These are phyloP conservation scores for Athetis lepigone DNA, from an alignment of 2,888 invertebrate species.

Conservation along the genomic window DNA sequence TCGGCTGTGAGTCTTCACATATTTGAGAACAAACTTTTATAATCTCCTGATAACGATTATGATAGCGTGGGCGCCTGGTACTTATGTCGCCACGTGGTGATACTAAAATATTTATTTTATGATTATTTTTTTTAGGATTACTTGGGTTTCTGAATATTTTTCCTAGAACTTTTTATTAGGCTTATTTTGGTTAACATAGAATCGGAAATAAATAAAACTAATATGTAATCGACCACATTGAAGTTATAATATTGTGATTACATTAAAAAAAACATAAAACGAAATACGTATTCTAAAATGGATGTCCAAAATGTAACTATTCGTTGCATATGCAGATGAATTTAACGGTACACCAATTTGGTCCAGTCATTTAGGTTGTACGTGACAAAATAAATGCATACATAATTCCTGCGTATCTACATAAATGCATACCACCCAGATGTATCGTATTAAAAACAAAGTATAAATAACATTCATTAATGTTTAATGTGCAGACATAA, in stretches of 20 bases:
- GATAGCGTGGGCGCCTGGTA: conserved; percentile 12
- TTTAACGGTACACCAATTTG: conserved; percentile 40
- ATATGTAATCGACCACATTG: neutral
- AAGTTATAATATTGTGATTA: neutral
- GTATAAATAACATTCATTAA: conserved; percentile 41
- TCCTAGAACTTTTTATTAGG: no score
- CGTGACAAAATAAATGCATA: conserved; percentile 49
- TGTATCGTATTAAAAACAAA: conserved; percentile 21
- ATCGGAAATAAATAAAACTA: no score
- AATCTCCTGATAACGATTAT: conserved; percentile 10
- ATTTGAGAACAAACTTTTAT: conserved; percentile 19
- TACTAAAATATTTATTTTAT: conserved; percentile 5
- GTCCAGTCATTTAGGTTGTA: conserved; percentile 36
- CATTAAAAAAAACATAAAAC: neutral
- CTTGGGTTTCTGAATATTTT: no score
- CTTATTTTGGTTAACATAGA: no score
- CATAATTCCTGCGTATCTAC: conserved; percentile 19
- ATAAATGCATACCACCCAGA: conserved; percentile 38
- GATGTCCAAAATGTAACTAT: conserved; percentile 17
- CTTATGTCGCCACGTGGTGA: neutral
- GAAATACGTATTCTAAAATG: conserved; percentile 6
- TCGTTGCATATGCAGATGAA: conserved; percentile 49
- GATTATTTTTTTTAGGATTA: neutral
- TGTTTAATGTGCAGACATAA: conserved; percentile 18
- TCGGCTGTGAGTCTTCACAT: conserved; percentile 5